Percentiles rank a stretch among this genome's conserved stretches.
These are phyloP conservation scores for Apomyelois bistriatella DNA, from an alignment of 2,888 invertebrate species.

Conservation along the genomic window DNA sequence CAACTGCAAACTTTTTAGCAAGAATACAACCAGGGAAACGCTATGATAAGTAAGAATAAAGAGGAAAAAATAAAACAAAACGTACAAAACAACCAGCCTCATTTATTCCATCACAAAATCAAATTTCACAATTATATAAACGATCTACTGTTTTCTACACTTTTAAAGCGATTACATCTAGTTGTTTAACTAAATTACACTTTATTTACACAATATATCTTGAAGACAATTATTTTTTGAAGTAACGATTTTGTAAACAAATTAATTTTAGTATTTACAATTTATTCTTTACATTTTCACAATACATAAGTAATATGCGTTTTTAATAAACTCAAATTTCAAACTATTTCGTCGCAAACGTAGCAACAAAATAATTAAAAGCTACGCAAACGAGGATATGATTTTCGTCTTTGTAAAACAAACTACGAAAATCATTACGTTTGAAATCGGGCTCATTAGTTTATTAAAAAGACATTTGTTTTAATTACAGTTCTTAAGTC, in stretches of 20 bases:
- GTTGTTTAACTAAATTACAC: background rate
- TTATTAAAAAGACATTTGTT: constrained; percentile 37
- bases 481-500: background rate
- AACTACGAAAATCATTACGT: constrained; percentile 25
- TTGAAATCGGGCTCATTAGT: constrained; percentile 69
- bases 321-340: constrained; percentile 39
- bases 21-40: too few species aligned
- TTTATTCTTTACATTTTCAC: background rate
- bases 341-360: constrained; percentile 31
- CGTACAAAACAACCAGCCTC: constrained; percentile 31
- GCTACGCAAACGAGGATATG: constrained; percentile 3
- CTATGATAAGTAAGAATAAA: background rate
- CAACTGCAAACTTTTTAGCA: too few species aligned
- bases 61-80: background rate
- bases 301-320: constrained; percentile 27
- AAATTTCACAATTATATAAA: constrained; percentile 10
- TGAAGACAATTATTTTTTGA: background rate
- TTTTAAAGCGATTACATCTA: constrained; percentile 10
- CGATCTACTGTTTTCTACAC: background rate
- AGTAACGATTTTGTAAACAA: background rate
- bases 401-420: constrained; percentile 8
- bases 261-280: background rate
- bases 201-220: background rate
- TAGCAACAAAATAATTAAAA: constrained; percentile 5
- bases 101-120: constrained; percentile 37